These are phyloP conservation scores for Hydraecia micacea DNA, from an alignment of 2,888 invertebrate genomes.

Conservation along the genomic window DNA sequence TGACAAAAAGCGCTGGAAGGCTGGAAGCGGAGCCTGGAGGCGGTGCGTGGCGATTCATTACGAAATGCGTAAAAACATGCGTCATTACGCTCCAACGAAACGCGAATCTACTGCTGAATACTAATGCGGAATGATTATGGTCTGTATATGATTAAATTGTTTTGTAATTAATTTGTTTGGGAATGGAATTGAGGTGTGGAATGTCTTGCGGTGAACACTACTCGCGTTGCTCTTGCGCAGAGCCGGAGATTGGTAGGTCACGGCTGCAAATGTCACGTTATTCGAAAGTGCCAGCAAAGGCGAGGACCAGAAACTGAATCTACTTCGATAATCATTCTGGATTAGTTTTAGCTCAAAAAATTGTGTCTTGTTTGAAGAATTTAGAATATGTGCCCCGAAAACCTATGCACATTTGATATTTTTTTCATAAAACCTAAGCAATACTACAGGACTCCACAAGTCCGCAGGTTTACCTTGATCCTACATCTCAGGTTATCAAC, in stretches of 20 bases:
- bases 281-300: neutral
- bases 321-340: neutral
- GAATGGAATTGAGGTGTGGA: conserved; percentile 47
- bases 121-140: conserved; percentile 54
- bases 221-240: neutral
- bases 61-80: conserved; percentile 62
- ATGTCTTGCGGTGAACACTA: conserved; percentile 9
- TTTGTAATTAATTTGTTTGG: conserved; percentile 56
- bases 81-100: conserved; percentile 62
- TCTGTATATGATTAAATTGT: conserved; percentile 47
- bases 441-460: neutral
- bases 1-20: conserved; percentile 66
- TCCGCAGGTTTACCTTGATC: neutral
- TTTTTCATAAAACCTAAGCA: neutral
- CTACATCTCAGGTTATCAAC: conserved; percentile 45
- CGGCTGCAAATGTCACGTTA: neutral
- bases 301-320: too few species aligned
- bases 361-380: neutral
- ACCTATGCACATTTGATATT: neutral
- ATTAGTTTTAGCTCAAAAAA: neutral
- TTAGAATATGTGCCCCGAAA: neutral
- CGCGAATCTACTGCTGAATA: conserved; percentile 54
- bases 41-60: conserved; percentile 61
- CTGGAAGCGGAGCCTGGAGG: conserved; percentile 42
- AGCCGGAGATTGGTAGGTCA: neutral